Conservation (phyloP, 1,140 invertebrate species). For the Eriocheir sinensis region DNA sequence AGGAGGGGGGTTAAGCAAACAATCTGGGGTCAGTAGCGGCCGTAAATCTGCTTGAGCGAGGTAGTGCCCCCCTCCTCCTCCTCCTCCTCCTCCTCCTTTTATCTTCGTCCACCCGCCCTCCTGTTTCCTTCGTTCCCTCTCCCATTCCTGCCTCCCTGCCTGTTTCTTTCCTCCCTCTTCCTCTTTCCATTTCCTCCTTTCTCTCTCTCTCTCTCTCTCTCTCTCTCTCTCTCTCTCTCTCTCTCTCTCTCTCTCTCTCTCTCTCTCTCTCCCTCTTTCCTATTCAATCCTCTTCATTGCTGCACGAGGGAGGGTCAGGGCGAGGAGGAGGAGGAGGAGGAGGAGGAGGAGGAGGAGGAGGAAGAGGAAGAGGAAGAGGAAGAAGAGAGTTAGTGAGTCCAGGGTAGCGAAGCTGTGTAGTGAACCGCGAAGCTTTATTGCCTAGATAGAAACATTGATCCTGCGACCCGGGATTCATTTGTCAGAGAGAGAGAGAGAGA, state of each 20-base stretch:
- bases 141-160: not conserved
- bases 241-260: too few species aligned
- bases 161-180: too few species aligned
- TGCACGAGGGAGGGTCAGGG: too few species aligned
- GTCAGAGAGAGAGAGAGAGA: not conserved
- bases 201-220: not conserved
- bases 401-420: not conserved
- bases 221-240: slow-evolving; percentile 22
- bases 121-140: not conserved
- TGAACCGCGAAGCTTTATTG: slow-evolving; percentile 23
- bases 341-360: too few species aligned
- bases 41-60: not conserved
- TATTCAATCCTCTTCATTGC: too few species aligned
- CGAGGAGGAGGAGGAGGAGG: too few species aligned
- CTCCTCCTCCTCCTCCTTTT: too few species aligned
- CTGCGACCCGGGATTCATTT: not conserved
- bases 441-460: slow-evolving; percentile 3
- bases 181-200: too few species aligned
- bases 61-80: not conserved
- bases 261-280: too few species aligned
- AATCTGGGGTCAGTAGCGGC: slow-evolving; percentile 10
- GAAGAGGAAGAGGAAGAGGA: too few species aligned
- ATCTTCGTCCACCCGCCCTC: not conserved
- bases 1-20: slow-evolving; percentile 13
- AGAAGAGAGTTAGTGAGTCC: not conserved